Evolutionary conservation across 64 coral and sea anemone species (phyloP), one percentile per base, ranked within the genome.

Genomic region (Montipora capricornis): DNA sequence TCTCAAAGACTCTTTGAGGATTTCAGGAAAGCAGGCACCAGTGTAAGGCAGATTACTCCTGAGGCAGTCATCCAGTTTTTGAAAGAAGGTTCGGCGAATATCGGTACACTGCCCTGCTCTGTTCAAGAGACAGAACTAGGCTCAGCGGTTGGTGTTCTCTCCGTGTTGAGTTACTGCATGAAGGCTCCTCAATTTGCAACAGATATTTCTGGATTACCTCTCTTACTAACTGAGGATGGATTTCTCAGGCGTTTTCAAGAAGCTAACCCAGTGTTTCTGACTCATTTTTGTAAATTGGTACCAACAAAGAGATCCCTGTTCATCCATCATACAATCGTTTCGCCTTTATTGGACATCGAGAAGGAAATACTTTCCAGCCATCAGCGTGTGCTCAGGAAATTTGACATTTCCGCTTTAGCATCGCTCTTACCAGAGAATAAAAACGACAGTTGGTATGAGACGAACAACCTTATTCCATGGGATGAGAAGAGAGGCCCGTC

Each of bases 201-300:
- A 74, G 45, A 89, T 50, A 90, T 98, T n/a, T 74, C 87, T 76
- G 97, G 97, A 22, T 49, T 98, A 6, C 97, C 97, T 1, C 55
- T 98, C 12, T 44, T 95, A 16, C 14, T 95, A 20, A 98, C 94
- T 71, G 29, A 49, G 46, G 96, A 98, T 80, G 48, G 57, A 2
- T 44, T 91, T 47, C 88, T 98, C 8, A 87, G 87, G 81, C 19
- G 44, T 10, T 98, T 98, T 60, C 87, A 51, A 2, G 15, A 75
- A 26, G 79, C 55, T 19, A 2, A 94, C 14, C 69, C 81, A 79
- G 91, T 95, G 29, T 98, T 90, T 82, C 47, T 93, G 45, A 95
- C 82, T 73, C 79, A 24, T 5, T 98, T 95, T 49, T 70, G 58
- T 20, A 61, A 91, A 78, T 89, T 98, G 58, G 64, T 98, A 4